Conservation (phyloP, 1,140 invertebrate genomes). For the Hylaeus anthracinus region DNA sequence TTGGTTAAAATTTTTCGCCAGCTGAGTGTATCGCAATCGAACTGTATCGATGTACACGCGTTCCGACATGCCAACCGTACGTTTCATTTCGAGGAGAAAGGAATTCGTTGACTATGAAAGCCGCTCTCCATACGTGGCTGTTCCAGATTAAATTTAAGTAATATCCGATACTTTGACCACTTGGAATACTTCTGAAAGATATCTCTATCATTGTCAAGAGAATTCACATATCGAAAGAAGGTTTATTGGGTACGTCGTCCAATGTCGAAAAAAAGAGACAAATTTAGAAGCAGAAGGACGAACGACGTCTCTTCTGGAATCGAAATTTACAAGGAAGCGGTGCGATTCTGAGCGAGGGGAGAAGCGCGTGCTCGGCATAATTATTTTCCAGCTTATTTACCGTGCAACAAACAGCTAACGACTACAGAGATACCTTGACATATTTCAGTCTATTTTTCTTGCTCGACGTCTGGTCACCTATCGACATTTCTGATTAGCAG, state of each 20-base stretch:
- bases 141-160: slow-evolving; percentile 37
- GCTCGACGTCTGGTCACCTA: background rate
- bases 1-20: background rate
- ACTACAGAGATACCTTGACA: slow-evolving; percentile 11
- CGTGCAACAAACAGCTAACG: background rate
- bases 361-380: slow-evolving; percentile 41
- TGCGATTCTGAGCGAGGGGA: slow-evolving; percentile 32
- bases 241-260: background rate
- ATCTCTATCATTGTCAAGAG: background rate
- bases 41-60: background rate
- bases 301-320: slow-evolving; percentile 56
- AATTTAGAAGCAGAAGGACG: background rate
- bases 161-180: background rate
- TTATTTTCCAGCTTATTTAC: slow-evolving; percentile 21
- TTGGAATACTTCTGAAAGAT: no score
- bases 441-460: slow-evolving; percentile 47
- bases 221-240: background rate
- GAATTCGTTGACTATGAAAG: slow-evolving; percentile 39
- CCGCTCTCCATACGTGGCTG: slow-evolving; percentile 26
- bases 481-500: slow-evolving; percentile 28
- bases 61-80: background rate
- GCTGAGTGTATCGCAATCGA: no score
- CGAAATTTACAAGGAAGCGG: slow-evolving; percentile 49
- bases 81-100: slow-evolving; percentile 29
- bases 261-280: background rate